Conservation (phyloP, 2,797 vertebrate genomes). For the Micromesistius poutassou region DNA sequence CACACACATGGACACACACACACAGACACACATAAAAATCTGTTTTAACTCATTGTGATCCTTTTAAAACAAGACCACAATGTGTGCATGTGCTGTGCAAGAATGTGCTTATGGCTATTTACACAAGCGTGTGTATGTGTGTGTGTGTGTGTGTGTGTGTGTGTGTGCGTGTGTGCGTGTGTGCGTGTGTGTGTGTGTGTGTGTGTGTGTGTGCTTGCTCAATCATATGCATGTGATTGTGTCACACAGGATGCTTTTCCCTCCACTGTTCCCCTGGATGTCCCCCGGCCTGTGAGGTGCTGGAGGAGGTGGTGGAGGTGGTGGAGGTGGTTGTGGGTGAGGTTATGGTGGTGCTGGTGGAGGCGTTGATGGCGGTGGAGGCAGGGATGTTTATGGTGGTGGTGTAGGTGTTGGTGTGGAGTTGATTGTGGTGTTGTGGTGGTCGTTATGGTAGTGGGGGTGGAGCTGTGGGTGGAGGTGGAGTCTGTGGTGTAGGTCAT, state of each 20-base stretch:
- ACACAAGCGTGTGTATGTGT: neutral
- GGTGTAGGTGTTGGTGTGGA: no score
- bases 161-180: slow-evolving; percentile 7
- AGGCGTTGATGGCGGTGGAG: no score
- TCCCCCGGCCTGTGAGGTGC: slow-evolving; percentile 49
- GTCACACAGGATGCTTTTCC: slow-evolving; percentile 67
- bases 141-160: slow-evolving; percentile 12
- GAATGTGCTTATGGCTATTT: slow-evolving; percentile 21
- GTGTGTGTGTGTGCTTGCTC: slow-evolving; percentile 3
- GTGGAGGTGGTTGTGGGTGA: no score
- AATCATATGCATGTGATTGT: slow-evolving; percentile 47
- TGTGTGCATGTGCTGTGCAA: slow-evolving; percentile 18
- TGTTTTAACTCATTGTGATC: slow-evolving; percentile 46
- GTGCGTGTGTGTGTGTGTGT: slow-evolving; percentile 6
- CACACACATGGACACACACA: slow-evolving; percentile 4
- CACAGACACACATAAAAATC: slow-evolving; percentile 22
- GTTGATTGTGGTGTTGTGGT: no score
- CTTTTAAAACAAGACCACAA: slow-evolving; percentile 15
- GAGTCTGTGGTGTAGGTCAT: no score
- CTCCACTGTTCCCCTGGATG: slow-evolving; percentile 69
- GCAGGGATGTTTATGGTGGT: no score
- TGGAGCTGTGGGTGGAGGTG: no score
- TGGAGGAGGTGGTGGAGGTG: no score
- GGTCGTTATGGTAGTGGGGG: no score
- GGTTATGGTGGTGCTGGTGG: no score